Evolutionary conservation across 2,888 invertebrate genomes (phyloP).

Genomic region (Blomia tropicalis): DNA sequence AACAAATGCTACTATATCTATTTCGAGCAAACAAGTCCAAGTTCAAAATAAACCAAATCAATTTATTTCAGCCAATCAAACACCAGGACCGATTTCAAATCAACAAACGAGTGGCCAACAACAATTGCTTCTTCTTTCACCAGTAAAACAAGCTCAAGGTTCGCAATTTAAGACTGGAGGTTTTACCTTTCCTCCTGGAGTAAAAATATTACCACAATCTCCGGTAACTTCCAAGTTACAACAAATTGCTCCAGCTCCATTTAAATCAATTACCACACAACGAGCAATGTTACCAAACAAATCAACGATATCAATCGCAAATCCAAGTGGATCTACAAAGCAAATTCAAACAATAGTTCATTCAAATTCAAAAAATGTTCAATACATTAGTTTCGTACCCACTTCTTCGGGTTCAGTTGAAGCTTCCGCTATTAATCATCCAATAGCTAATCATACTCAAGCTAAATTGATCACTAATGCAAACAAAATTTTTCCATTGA

Average conservation of each 20-base stretch:
- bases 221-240: background rate
- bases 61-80: background rate
- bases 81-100: background rate
- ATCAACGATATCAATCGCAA: background rate
- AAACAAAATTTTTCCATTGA: background rate
- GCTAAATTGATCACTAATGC: background rate
- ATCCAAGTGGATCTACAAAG: background rate
- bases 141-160: slow-evolving; percentile 7
- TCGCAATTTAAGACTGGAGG: background rate
- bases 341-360: slow-evolving; percentile 6
- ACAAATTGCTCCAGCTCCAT: slow-evolving; percentile 1
- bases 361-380: background rate
- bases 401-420: background rate
- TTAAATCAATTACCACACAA: slow-evolving; percentile 16
- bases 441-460: background rate
- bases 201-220: background rate
- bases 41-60: background rate
- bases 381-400: slow-evolving; percentile 12
- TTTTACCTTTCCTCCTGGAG: background rate
- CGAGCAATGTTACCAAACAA: slow-evolving; percentile 12
- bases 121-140: slow-evolving; percentile 20
- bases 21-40: background rate
- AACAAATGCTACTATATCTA: background rate
- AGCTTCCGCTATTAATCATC: background rate
- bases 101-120: background rate